Evolutionary conservation across 2,797 vertebrate genomes (phyloP).

Genomic region (Ciconia nigra): DNA sequence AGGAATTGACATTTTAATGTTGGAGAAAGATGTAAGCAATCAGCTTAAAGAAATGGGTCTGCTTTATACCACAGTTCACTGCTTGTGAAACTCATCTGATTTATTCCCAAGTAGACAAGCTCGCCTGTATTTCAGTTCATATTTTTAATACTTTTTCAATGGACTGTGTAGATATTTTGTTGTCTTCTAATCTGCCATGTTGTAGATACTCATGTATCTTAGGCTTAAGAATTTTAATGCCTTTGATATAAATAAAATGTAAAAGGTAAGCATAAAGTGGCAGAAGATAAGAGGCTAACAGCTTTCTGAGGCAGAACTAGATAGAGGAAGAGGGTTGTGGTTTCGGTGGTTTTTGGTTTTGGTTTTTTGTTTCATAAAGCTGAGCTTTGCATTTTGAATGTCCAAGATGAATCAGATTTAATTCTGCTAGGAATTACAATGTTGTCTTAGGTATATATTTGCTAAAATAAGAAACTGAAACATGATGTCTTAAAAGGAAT

Average conservation of each 20-base stretch:
- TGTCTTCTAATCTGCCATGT: background rate
- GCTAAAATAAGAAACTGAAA: background rate
- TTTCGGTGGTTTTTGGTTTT: no score
- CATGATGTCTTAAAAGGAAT: background rate
- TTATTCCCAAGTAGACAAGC: slow-evolving; percentile 2
- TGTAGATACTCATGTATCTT: background rate
- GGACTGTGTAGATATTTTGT: background rate
- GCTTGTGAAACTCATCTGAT: background rate
- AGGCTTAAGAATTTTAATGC: background rate
- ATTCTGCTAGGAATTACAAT: background rate
- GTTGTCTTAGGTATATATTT: background rate
- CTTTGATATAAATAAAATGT: background rate
- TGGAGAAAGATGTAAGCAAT: background rate
- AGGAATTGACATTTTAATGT: slow-evolving; percentile 13
- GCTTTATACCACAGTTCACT: background rate
- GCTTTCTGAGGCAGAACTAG: background rate
- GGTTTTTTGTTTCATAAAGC: background rate
- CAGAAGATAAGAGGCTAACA: background rate
- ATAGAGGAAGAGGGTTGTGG: background rate
- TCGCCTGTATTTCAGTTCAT: background rate
- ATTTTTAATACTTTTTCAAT: background rate
- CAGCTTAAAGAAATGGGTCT: background rate
- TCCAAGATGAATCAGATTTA: background rate
- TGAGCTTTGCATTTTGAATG: background rate
- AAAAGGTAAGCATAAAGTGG: background rate